Percentiles rank a stretch among this genome's conserved stretches.
Conservation (phyloP, 2,113 vertebrate species). For the Mormoops blainvillei region DNA sequence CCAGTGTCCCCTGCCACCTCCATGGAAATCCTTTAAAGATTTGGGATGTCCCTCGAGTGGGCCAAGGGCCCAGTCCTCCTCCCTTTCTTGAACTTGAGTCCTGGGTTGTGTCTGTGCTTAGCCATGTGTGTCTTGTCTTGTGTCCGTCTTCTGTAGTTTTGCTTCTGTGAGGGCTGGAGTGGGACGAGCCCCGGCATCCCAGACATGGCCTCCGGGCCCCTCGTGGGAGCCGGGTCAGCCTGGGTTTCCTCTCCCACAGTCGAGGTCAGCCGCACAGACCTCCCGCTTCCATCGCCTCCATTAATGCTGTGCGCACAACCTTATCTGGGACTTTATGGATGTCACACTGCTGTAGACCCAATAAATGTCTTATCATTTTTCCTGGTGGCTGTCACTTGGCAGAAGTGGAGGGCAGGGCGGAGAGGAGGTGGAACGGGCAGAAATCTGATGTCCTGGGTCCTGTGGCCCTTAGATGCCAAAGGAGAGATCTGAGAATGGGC, state of each 20-base stretch:
- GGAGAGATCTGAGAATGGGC: background rate
- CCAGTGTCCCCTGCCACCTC: background rate
- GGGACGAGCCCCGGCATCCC: background rate
- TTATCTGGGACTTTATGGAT: slow-evolving; percentile 70
- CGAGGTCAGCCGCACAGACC: slow-evolving; percentile 28
- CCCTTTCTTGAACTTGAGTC: background rate
- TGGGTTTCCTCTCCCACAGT: background rate
- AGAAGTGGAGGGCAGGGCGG: background rate
- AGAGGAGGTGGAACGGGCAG: background rate
- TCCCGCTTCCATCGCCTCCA: slow-evolving; percentile 56
- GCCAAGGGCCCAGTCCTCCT: background rate
- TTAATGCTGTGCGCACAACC: slow-evolving; percentile 74
- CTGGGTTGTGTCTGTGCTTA: background rate
- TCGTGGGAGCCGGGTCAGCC: background rate
- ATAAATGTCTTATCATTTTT: slow-evolving; percentile 82
- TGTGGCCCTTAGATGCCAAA: background rate
- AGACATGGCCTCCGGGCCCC: background rate
- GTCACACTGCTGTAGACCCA: slow-evolving; percentile 78
- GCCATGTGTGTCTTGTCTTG: slow-evolving; percentile 5
- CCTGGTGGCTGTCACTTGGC: slow-evolving; percentile 31
- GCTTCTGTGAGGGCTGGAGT: background rate
- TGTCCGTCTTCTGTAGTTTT: slow-evolving; percentile 53
- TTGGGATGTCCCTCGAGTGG: background rate
- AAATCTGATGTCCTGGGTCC: background rate
- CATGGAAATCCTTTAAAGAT: background rate